Evolutionary conservation across 2,888 invertebrate species (phyloP).

Genomic region (Stratiomys singularior): DNA sequence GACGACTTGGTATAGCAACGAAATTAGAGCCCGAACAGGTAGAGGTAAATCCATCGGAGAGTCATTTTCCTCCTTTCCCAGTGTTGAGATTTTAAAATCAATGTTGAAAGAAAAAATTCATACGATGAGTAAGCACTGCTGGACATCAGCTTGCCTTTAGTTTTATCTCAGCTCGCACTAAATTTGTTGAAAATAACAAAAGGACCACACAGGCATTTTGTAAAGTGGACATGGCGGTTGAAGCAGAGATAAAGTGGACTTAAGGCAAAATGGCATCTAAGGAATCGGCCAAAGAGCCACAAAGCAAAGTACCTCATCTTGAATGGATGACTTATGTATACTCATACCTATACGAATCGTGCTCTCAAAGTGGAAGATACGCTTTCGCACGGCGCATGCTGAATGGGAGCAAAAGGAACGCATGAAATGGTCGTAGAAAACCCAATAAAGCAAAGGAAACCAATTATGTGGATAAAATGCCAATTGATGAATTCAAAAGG

Average conservation of each 20-base stretch:
- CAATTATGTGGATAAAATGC: conserved; percentile 51
- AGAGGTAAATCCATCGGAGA: conserved; percentile 33
- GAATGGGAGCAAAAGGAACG: no score
- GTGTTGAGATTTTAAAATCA: neutral
- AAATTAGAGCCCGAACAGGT: conserved; percentile 47
- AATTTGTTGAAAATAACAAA: conserved; percentile 52
- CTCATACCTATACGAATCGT: no score
- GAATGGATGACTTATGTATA: neutral
- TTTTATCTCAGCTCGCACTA: conserved; percentile 49
- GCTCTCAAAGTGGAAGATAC: no score
- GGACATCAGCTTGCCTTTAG: conserved; percentile 49
- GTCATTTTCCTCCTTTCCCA: conserved; percentile 43
- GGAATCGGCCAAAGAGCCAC: conserved; percentile 6
- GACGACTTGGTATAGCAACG: conserved; percentile 14
- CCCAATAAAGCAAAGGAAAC: conserved; percentile 27
- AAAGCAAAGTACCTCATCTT: neutral
- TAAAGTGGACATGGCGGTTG: conserved; percentile 39
- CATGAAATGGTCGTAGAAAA: neutral
- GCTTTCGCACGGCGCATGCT: no score
- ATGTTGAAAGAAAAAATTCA: conserved; percentile 44
- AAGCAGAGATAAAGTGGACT: conserved; percentile 35
- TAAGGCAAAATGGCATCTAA: conserved; percentile 34
- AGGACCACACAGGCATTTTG: conserved; percentile 51
- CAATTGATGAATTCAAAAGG: conserved; percentile 49
- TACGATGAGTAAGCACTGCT: conserved; percentile 51